These are phyloP conservation scores for Cosmopolites sordidus DNA, from an alignment of 2,888 invertebrate genomes.

Conservation along the genomic window DNA sequence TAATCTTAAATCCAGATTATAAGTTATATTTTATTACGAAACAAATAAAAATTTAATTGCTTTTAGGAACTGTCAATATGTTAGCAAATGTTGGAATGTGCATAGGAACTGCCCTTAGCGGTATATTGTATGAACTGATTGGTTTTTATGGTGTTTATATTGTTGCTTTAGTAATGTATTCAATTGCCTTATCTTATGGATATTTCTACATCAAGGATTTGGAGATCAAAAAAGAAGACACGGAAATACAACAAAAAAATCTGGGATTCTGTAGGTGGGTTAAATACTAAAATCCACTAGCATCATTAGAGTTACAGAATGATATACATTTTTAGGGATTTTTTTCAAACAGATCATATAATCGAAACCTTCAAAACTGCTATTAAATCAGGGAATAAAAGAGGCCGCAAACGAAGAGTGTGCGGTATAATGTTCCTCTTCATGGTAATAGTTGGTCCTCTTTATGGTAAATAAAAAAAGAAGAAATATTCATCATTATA, in stretches of 20 bases:
- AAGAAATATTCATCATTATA: too few relatives aligned
- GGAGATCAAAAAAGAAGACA: too few relatives aligned
- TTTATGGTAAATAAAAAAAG: conserved; percentile 46
- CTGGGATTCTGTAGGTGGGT: conserved; percentile 20
- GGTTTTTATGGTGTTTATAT: conserved; percentile 56
- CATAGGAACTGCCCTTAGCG: conserved; percentile 51
- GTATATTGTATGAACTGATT: conserved; percentile 47
- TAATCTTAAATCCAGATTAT: too few relatives aligned
- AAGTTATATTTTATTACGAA: too few relatives aligned
- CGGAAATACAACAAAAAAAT: too few relatives aligned
- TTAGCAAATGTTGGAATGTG: conserved; percentile 53
- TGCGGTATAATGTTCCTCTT: conserved; percentile 51
- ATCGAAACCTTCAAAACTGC: conserved; percentile 53
- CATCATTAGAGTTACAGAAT: too few relatives aligned
- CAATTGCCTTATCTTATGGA: conserved; percentile 51
- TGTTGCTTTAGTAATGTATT: conserved; percentile 48
- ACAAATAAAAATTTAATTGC: too few relatives aligned
- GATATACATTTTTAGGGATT: conserved; percentile 34
- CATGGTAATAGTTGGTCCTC: conserved; percentile 53
- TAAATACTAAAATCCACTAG: neutral
- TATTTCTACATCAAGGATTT: too few relatives aligned
- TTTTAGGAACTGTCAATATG: conserved; percentile 24
- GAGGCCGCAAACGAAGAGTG: conserved; percentile 48
- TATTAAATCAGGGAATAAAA: conserved; percentile 49
- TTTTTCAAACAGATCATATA: conserved; percentile 50